These are phyloP conservation scores for Sarcophaga subvicina DNA, from an alignment of 2,888 invertebrate species.

Conservation along the genomic window DNA sequence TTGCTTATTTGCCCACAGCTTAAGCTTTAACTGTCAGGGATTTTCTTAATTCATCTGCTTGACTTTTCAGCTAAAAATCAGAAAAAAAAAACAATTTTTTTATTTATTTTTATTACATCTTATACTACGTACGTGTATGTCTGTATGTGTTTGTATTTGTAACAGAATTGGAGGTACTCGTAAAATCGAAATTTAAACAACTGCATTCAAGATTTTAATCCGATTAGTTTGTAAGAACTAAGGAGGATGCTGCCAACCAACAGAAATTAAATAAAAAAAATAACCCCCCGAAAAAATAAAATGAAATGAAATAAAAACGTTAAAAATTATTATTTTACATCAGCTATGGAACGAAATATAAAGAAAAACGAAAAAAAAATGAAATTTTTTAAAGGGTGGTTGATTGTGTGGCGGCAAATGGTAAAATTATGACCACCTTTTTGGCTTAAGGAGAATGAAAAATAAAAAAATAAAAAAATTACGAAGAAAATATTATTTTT, in stretches of 20 bases:
- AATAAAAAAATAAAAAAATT: neutral
- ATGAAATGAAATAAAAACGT: neutral
- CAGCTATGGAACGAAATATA: neutral
- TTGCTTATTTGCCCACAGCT: too few species aligned
- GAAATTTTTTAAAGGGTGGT: slow-evolving; percentile 48
- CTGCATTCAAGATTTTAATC: slow-evolving; percentile 58
- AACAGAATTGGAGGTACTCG: neutral
- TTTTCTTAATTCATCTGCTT: neutral
- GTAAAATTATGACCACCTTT: slow-evolving; percentile 47
- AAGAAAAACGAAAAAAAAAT: neutral
- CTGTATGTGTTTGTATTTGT: neutral
- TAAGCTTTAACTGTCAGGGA: too few species aligned
- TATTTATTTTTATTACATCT: neutral
- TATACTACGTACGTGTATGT: neutral
- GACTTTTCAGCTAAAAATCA: neutral
- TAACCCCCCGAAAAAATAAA: too few species aligned
- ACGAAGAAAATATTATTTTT: too few species aligned
- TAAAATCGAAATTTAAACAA: neutral
- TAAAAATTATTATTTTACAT: neutral
- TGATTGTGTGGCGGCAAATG: slow-evolving; percentile 34
- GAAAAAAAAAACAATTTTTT: neutral
- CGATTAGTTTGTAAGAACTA: slow-evolving; percentile 65
- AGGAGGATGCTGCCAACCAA: neutral
- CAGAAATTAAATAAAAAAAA: neutral
- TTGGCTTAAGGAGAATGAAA: neutral